Percentiles rank a stretch among this genome's conserved stretches.
Conservation (phyloP, 2,113 vertebrate genomes). For the Mionectes macconnelli region DNA sequence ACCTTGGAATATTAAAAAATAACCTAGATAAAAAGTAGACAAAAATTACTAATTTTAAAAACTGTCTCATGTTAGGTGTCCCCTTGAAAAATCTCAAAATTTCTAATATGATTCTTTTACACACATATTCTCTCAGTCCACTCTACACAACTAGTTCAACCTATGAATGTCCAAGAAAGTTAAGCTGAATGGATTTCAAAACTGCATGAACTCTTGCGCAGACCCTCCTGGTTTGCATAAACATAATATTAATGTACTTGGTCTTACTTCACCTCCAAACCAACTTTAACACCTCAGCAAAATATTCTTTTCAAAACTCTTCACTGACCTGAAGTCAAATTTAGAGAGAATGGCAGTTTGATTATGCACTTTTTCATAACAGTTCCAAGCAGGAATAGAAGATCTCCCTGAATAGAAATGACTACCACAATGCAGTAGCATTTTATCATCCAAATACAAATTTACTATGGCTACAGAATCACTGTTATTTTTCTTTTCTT, state of each 20-base stretch:
- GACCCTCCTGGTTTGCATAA: not conserved
- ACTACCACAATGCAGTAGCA: not conserved
- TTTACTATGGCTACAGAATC: not conserved
- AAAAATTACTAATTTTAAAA: not conserved
- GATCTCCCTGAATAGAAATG: not conserved
- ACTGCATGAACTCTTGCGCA: not conserved
- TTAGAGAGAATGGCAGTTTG: not conserved
- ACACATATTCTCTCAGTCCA: not conserved
- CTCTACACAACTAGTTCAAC: not conserved
- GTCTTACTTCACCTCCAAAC: not conserved
- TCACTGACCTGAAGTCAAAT: not conserved
- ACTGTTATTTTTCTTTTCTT: not conserved
- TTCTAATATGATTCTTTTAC: not conserved
- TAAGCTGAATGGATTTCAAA: not conserved
- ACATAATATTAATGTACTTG: not conserved
- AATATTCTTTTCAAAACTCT: not conserved
- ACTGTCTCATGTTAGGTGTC: not conserved
- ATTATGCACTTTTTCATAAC: not conserved
- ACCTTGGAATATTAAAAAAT: not conserved
- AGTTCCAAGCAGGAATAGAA: not conserved
- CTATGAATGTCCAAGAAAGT: not conserved
- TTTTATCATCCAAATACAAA: not conserved
- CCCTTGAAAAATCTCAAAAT: not conserved
- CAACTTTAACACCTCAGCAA: not conserved
- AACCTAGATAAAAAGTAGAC: not conserved